Evolutionary conservation across 2,797 vertebrate species (phyloP).

Genomic region (Morus bassanus): DNA sequence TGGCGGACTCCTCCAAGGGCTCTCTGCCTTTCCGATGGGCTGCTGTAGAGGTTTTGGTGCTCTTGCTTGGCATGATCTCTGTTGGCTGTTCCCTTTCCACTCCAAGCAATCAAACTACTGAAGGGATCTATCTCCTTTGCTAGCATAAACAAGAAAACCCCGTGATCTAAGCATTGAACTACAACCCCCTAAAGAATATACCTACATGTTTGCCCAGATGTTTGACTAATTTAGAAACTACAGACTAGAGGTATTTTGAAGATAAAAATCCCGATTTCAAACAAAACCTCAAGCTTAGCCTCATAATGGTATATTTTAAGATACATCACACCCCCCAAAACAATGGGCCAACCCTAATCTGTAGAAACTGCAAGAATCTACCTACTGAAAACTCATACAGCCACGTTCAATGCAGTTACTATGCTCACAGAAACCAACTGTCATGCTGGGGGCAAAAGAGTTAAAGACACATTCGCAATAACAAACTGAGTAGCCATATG

Average conservation of each 20-base stretch:
- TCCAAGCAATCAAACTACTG: conserved; percentile 45
- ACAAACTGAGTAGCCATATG: neutral
- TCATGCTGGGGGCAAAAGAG: conserved; percentile 26
- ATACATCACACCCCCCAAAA: neutral
- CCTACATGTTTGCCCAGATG: neutral
- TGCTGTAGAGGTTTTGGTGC: conserved; percentile 84
- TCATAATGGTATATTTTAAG: neutral
- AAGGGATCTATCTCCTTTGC: conserved; percentile 41
- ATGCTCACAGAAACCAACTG: neutral
- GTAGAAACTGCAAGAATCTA: neutral
- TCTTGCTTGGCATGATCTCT: conserved; percentile 88
- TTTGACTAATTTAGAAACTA: neutral
- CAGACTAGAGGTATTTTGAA: neutral
- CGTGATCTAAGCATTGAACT: neutral
- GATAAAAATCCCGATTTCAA: neutral
- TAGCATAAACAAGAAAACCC: conserved; percentile 58
- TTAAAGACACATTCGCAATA: conserved; percentile 17
- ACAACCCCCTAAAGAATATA: neutral
- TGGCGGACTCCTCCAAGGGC: conserved; percentile 45
- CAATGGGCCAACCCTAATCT: neutral
- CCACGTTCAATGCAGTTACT: neutral
- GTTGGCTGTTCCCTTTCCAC: conserved; percentile 38
- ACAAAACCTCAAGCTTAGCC: neutral
- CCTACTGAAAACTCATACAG: neutral
- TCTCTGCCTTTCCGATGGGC: conserved; percentile 77